Conservation (phyloP, 2,888 invertebrate genomes). For the Volucella inflata region DNA sequence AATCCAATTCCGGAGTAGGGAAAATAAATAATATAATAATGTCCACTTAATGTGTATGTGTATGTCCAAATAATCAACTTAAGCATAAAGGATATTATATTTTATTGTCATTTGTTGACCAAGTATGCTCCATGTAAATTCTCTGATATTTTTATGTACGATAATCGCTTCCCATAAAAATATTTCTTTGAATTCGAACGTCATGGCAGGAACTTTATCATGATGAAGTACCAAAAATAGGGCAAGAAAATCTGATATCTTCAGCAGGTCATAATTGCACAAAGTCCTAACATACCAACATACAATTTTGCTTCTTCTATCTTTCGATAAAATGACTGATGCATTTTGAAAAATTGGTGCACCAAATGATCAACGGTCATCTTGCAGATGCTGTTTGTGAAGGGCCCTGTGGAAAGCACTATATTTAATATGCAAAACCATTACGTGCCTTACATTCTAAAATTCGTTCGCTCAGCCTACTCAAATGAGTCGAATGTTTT, state of each 20-base stretch:
- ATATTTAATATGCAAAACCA: slow-evolving; percentile 74
- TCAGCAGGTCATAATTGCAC: slow-evolving; percentile 68
- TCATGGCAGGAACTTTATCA: slow-evolving; percentile 42
- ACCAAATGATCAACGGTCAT: slow-evolving; percentile 75
- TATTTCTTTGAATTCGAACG: background rate
- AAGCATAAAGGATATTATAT: no score
- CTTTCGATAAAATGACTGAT: slow-evolving; percentile 54
- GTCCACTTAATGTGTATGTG: no score
- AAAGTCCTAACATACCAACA: slow-evolving; percentile 33
- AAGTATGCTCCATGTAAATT: no score
- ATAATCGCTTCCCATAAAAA: slow-evolving; percentile 27
- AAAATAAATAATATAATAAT: no score
- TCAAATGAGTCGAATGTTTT: slow-evolving; percentile 73
- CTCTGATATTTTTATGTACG: background rate
- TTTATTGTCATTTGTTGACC: no score
- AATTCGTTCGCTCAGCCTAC: slow-evolving; percentile 58
- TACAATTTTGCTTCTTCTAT: slow-evolving; percentile 47
- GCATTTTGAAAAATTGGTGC: slow-evolving; percentile 75
- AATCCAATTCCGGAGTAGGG: no score
- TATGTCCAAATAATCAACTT: no score
- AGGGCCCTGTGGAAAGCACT: slow-evolving; percentile 38
- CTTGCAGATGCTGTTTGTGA: slow-evolving; percentile 58
- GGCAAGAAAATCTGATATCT: slow-evolving; percentile 56
- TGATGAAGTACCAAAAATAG: slow-evolving; percentile 70
- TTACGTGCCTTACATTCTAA: slow-evolving; percentile 74